A percentile compares a stretch with the other conserved stretches of the same genome.
Conservation (phyloP, 2,888 invertebrate genomes). For the Aleiodes testaceus region DNA sequence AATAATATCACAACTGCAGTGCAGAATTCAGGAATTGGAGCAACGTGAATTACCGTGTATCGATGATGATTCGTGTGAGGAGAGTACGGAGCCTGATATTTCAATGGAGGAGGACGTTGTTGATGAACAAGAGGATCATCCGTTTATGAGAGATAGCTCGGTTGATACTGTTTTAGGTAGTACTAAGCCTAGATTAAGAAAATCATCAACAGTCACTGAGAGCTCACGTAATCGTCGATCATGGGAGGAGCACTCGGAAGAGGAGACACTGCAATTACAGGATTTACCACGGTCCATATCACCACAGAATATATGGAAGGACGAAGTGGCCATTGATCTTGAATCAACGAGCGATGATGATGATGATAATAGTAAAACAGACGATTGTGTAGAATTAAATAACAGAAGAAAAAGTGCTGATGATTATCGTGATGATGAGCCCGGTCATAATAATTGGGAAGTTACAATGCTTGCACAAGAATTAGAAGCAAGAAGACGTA, state of each 20-base stretch:
- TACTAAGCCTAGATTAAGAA: constrained; percentile 58
- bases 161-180: constrained; percentile 68
- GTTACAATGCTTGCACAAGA: constrained; percentile 86
- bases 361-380: constrained; percentile 62
- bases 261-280: constrained; percentile 81
- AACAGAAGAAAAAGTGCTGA: constrained; percentile 52
- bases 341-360: constrained; percentile 73
- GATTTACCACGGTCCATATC: constrained; percentile 76
- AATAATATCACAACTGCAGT: constrained; percentile 85
- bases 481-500: constrained; percentile 74
- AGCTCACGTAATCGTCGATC: constrained; percentile 76
- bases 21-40: constrained; percentile 82
- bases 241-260: constrained; percentile 83
- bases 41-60: constrained; percentile 53
- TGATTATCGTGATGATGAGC: constrained; percentile 61
- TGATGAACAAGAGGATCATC: constrained; percentile 73
- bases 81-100: constrained; percentile 68
- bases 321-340: constrained; percentile 70
- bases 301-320: constrained; percentile 71
- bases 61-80: constrained; percentile 55
- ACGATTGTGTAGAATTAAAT: constrained; percentile 62
- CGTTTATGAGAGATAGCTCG: constrained; percentile 74
- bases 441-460: constrained; percentile 81
- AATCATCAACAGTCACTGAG: constrained; percentile 59
- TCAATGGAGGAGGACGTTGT: constrained; percentile 71